Percentiles rank a stretch among this genome's conserved stretches.
phyloP scores from a whole-genome alignment of 2,888 invertebrate species.

The Byasa hedistus region DNA sequence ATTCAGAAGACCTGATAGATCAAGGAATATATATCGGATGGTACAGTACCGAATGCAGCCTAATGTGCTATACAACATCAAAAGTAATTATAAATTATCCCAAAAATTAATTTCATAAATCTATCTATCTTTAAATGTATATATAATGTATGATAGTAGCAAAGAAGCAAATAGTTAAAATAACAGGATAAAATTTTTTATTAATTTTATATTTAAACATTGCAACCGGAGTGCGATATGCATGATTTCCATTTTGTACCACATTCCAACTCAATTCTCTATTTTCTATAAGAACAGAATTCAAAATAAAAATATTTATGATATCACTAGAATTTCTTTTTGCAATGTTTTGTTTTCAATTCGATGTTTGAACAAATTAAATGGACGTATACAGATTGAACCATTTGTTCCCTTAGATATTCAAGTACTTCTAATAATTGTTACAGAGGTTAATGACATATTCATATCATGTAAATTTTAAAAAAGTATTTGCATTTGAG shows the following conservation, averaged over 20 bases:
- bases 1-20: slow-evolving; percentile 46
- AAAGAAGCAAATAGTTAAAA: slow-evolving; percentile 60
- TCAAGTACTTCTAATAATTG: slow-evolving; percentile 61
- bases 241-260: slow-evolving; percentile 71
- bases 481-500: slow-evolving; percentile 79
- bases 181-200: slow-evolving; percentile 48
- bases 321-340: slow-evolving; percentile 5
- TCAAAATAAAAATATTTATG: slow-evolving; percentile 4
- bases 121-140: slow-evolving; percentile 71
- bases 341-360: slow-evolving; percentile 30
- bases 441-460: slow-evolving; percentile 78
- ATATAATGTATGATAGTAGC: slow-evolving; percentile 75
- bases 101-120: slow-evolving; percentile 78
- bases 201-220: slow-evolving; percentile 44
- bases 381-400: slow-evolving; percentile 33
- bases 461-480: slow-evolving; percentile 80
- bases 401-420: slow-evolving; percentile 61
- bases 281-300: slow-evolving; percentile 12
- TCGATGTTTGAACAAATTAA: slow-evolving; percentile 6
- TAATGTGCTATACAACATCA: slow-evolving; percentile 73
- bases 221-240: slow-evolving; percentile 71
- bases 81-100: slow-evolving; percentile 76
- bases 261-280: slow-evolving; percentile 69
- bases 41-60: slow-evolving; percentile 52
- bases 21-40: slow-evolving; percentile 40